Conservation (phyloP, 2,888 invertebrate genomes). For the Anagyrus pseudococci region DNA sequence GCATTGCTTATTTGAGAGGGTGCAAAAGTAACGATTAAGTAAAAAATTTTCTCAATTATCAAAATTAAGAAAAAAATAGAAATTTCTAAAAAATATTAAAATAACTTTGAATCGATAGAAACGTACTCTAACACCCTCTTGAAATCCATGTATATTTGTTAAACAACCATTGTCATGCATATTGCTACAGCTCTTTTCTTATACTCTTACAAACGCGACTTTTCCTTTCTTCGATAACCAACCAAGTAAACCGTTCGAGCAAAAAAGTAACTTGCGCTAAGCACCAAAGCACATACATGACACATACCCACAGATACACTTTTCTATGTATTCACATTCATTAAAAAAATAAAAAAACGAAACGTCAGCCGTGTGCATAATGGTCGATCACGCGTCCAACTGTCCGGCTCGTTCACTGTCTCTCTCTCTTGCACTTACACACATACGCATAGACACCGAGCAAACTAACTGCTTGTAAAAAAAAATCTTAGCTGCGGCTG, state of each 20-base stretch:
- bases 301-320: too few species aligned
- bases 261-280: background rate
- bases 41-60: background rate
- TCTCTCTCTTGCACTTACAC: background rate
- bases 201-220: background rate
- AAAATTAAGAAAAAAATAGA: background rate
- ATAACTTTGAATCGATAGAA: background rate
- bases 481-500: slow-evolving; percentile 47
- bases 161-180: background rate
- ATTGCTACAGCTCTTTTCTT: background rate
- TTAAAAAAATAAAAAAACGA: background rate
- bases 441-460: background rate
- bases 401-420: too few species aligned
- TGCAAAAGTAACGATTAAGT: background rate
- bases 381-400: too few species aligned
- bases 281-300: background rate
- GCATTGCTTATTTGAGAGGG: background rate
- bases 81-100: background rate
- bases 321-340: too few species aligned
- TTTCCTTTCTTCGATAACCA: background rate
- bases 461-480: slow-evolving; percentile 29
- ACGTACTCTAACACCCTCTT: background rate
- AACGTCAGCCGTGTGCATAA: background rate
- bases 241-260: background rate
- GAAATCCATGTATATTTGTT: background rate